Evolutionary conservation across 2,113 vertebrate genomes (phyloP), one percentile per base, ranked within the genome.

Genomic region (Otis tarda): DNA sequence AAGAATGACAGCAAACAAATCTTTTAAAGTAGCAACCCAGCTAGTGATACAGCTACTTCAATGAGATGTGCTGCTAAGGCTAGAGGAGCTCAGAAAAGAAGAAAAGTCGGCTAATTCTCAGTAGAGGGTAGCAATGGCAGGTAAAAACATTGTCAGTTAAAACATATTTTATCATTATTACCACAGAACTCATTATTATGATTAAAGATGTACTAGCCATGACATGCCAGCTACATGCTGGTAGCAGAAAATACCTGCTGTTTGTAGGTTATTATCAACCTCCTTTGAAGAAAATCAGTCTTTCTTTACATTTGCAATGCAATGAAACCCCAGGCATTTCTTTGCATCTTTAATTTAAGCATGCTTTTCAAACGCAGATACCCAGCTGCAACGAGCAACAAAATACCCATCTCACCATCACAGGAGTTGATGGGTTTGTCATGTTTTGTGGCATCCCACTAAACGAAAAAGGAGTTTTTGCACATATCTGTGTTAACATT

Each of bases 191-290:
- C 95, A 93, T 97, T 97, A 96, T 96, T 96, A 94, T 97, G 93
- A 97, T 97, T 96, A 97, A 97, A 97, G 93, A 97, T 89, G 85
- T 97, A 94, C 95, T 97, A 95, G 93, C 90, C 83, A 74, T 90
- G 95, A 96, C 93, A 97, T 96, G 94, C 94, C 92, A 96, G 92
- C 95, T 97, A 90, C 96, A 96, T 90, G 90, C 96, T 97, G 96
- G 92, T 94, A 97, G 95, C 83, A 96, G 95, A 96, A 97, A 97
- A 97, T 96, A 96, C 96, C 94, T 96, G 96, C 94, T 97, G 95
- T 97, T 97, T 93, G 91, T 93, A 87, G 94, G 93, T 97, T 97
- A 95, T 97, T 97, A 96, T 95, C 94, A 96, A 89, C 89, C 52
- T 93, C 86, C 95, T 96, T 97, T 94, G 96, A 97, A 97, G 94